These are phyloP conservation scores for Pycnonotus jocosus DNA, from an alignment of 2,113 vertebrate genomes.

Conservation along the genomic window DNA sequence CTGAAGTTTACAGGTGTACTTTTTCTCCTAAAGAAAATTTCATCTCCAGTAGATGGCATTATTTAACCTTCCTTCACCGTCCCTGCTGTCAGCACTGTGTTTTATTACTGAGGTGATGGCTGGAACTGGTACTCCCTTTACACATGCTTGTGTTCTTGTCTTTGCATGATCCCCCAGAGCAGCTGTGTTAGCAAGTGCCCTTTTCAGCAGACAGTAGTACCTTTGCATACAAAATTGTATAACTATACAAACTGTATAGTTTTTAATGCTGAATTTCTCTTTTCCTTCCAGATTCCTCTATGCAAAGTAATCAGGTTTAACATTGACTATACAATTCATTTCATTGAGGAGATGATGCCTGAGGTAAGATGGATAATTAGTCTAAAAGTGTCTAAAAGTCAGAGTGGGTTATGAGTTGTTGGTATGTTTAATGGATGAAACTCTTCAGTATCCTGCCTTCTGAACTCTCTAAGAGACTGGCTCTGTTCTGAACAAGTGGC, in stretches of 20 bases:
- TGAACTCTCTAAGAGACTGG: background rate
- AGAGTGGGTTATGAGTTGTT: background rate
- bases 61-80: slow-evolving; percentile 21
- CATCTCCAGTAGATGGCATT: slow-evolving; percentile 71
- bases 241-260: background rate
- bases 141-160: background rate
- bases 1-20: background rate
- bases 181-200: background rate
- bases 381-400: slow-evolving; percentile 12
- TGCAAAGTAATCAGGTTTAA: slow-evolving; percentile 99
- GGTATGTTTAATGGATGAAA: background rate
- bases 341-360: slow-evolving; percentile 98
- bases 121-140: background rate
- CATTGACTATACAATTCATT: slow-evolving; percentile 99
- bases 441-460: background rate
- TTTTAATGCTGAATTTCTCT: slow-evolving; percentile 16
- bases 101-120: background rate
- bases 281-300: slow-evolving; percentile 86
- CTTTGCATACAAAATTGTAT: background rate
- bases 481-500: background rate
- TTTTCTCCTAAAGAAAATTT: slow-evolving; percentile 2
- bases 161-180: background rate
- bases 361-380: slow-evolving; percentile 82
- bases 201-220: background rate
- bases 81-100: background rate